Percentiles rank a stretch among this genome's conserved stretches.
These are phyloP conservation scores for Cyclophora punctaria DNA, from an alignment of 2,888 invertebrate species.

Conservation along the genomic window DNA sequence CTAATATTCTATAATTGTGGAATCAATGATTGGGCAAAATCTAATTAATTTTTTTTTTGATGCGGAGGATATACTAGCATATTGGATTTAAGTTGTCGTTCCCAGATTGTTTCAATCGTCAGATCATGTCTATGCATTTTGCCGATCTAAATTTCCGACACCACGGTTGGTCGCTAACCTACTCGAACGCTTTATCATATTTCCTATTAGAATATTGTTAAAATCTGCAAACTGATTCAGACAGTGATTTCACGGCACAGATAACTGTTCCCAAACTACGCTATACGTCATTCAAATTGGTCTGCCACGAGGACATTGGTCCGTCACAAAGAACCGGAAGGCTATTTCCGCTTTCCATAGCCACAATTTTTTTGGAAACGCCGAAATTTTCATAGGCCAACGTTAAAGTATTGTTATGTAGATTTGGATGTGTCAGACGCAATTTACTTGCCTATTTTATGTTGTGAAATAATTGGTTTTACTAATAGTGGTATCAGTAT, in stretches of 20 bases:
- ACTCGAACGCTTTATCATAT: neutral
- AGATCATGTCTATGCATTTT: too few relatives aligned
- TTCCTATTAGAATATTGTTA: constrained; percentile 8
- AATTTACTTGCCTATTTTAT: constrained; percentile 3
- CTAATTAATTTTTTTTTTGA: too few relatives aligned
- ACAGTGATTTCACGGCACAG: constrained; percentile 51
- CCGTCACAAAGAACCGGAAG: constrained; percentile 59
- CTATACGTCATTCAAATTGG: constrained; percentile 52
- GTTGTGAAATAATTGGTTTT: neutral
- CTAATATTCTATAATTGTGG: too few relatives aligned
- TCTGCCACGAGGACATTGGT: constrained; percentile 63
- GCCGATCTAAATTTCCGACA: neutral
- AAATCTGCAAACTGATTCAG: constrained; percentile 32
- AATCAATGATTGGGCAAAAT: too few relatives aligned
- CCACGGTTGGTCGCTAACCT: neutral
- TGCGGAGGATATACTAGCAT: too few relatives aligned
- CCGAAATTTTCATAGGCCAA: constrained; percentile 66
- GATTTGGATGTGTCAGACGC: constrained; percentile 38
- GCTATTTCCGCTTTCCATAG: constrained; percentile 60
- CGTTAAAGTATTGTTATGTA: constrained; percentile 61
- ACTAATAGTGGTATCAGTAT: neutral
- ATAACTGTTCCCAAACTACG: constrained; percentile 62
- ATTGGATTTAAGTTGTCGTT: too few relatives aligned
- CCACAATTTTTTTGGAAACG: constrained; percentile 67
- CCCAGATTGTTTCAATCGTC: too few relatives aligned